Evolutionary conservation across 2,113 vertebrate genomes (phyloP), one percentile per base, ranked within the genome.

Genomic region (Perccottus glenii): DNA sequence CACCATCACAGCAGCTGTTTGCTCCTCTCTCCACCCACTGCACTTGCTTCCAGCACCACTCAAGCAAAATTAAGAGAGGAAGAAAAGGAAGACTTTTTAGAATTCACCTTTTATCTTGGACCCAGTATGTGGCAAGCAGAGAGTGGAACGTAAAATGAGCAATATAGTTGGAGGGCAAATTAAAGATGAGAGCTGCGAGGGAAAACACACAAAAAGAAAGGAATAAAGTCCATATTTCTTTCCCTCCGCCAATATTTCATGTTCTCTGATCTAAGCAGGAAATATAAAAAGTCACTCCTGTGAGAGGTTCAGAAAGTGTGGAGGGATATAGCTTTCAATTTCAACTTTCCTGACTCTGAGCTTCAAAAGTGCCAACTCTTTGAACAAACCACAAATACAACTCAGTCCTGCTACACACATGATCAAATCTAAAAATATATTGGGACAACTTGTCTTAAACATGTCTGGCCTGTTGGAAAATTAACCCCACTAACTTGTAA

Each of bases 241-340:
- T 72, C 68, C 35, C 66, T 70, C 40, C 10, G 66, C 60, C 78
- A 73, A 69, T 16, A 70, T 82, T 77, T 84, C 40, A 79, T 83
- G 64, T 79, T 73, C 56, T 84, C 66, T 75, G 71, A 86, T 83
- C 66, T 71, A 53, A 76, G 48, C 5, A 82, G 68, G 77, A 83
- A 89, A 84, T 76, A 75, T 78, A 73, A 94, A 93, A 93, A 91
- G 88, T 89, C 67, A 89, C 86, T 84, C 89, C 81, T 80, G 79
- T 92, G 91, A 95, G 93, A 92, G 92, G 33, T 27, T 52, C 32
- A 55, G 51, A 92, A 88, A 62, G 46, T 60, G 14, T 65, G 43
- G 15, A 56, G 35, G 9, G 33, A 58, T 56, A 27, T 36, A 69
- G 53, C 32, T 80, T 65, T 78, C 35, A 70, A 50, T 75, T 73